phyloP scores from a whole-genome alignment of 2,797 vertebrate species.

The Alosa sapidissima region DNA sequence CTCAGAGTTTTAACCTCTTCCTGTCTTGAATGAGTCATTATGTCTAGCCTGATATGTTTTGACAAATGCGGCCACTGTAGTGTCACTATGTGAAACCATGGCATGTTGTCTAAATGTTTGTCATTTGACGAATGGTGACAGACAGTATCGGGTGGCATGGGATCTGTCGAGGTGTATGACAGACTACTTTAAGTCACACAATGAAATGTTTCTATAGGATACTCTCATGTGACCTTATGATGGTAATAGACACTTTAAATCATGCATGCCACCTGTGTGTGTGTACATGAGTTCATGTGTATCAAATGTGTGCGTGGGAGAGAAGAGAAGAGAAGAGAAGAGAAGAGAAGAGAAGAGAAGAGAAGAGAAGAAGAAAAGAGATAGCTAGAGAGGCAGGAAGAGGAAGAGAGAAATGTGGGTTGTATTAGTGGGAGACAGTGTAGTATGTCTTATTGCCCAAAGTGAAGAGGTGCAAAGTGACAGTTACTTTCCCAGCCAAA shows the following conservation, averaged over 20 bases:
- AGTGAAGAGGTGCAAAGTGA: background rate
- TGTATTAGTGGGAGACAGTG: background rate
- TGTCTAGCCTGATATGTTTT: background rate
- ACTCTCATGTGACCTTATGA: background rate
- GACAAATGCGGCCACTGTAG: slow-evolving; percentile 1
- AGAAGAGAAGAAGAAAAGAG: background rate
- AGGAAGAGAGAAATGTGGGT: background rate
- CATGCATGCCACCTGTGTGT: slow-evolving; percentile 9
- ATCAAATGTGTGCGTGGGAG: background rate
- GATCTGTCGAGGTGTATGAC: slow-evolving; percentile 13
- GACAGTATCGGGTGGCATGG: background rate
- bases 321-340: background rate
- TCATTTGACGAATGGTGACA: slow-evolving; percentile 20
- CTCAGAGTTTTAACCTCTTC: background rate
- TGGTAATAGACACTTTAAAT: slow-evolving; percentile 21
- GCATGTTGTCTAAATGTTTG: background rate
- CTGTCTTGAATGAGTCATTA: background rate
- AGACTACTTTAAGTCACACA: slow-evolving; percentile 5
- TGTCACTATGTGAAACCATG: background rate
- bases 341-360: background rate
- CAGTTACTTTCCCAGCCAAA: background rate
- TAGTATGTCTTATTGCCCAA: background rate
- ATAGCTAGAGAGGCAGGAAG: background rate
- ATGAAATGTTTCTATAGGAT: slow-evolving; percentile 11
- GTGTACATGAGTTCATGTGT: background rate